Conservation (phyloP, 2,888 invertebrate species). For the Dascillus cervinus region DNA sequence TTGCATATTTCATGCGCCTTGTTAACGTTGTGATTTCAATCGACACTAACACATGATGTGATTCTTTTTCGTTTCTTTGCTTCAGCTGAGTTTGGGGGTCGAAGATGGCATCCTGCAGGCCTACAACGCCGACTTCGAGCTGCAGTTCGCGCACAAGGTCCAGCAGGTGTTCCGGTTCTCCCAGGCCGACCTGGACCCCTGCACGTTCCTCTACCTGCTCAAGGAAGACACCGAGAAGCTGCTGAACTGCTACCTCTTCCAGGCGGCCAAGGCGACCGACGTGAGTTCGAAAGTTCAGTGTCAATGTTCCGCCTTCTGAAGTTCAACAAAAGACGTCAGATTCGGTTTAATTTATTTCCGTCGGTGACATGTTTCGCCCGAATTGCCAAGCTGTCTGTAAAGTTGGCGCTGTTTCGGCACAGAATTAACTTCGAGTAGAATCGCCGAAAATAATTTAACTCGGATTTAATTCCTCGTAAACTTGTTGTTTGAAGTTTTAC, state of each 20-base stretch:
- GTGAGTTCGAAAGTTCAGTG: constrained; percentile 60
- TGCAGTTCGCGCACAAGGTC: constrained; percentile 57
- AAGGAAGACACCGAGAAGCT: constrained; percentile 65
- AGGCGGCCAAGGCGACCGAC: constrained; percentile 56
- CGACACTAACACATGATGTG: no score
- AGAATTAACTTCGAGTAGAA: no score
- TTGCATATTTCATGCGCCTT: no score
- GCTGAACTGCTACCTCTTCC: constrained; percentile 67
- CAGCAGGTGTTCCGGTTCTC: constrained; percentile 52
- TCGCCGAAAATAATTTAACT: no score
- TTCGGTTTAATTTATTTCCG: no score
- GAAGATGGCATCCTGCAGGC: constrained; percentile 63
- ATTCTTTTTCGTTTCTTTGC: no score
- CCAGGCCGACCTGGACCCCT: constrained; percentile 38
- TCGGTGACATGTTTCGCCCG: no score
- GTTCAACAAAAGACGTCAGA: not conserved
- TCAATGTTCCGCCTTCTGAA: not conserved
- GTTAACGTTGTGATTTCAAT: no score
- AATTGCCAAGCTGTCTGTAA: no score
- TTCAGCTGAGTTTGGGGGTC: constrained; percentile 63
- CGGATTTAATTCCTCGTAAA: no score
- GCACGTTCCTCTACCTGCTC: constrained; percentile 64
- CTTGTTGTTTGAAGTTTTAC: no score
- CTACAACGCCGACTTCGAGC: constrained; percentile 63
- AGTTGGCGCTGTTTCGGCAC: no score